phyloP scores from a whole-genome alignment of 2,888 invertebrate genomes.

The Papilio protenor region DNA sequence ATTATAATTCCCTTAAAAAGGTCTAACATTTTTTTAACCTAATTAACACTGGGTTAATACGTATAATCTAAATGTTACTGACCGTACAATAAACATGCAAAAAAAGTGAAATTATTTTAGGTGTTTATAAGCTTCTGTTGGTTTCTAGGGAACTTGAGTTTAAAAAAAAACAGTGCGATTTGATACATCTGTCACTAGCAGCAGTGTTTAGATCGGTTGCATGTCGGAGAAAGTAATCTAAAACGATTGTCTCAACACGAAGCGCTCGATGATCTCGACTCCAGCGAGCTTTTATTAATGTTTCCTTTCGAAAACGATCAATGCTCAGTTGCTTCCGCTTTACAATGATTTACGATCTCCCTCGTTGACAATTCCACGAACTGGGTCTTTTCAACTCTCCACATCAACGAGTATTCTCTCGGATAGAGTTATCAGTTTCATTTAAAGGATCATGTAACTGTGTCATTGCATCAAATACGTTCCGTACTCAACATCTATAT shows the following conservation, averaged over 20 bases:
- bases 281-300: slow-evolving; percentile 32
- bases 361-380: slow-evolving; percentile 17
- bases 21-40: neutral
- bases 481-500: neutral
- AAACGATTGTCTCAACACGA: slow-evolving; percentile 28
- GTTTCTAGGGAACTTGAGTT: neutral
- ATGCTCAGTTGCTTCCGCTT: slow-evolving; percentile 14
- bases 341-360: slow-evolving; percentile 23
- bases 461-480: neutral
- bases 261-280: slow-evolving; percentile 25
- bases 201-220: neutral
- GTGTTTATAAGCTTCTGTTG: neutral
- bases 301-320: slow-evolving; percentile 33
- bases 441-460: neutral
- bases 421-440: neutral
- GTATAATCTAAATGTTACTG: neutral
- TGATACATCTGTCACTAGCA: neutral
- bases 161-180: neutral
- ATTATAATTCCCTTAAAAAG: neutral
- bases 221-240: slow-evolving; percentile 25
- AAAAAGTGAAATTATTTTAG: neutral
- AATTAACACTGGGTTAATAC: neutral
- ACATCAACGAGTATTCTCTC: neutral
- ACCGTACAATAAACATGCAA: slow-evolving; percentile 2
- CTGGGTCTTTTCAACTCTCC: neutral